Evolutionary conservation across 2,113 vertebrate genomes (phyloP).

Genomic region (Leiothrix lutea): DNA sequence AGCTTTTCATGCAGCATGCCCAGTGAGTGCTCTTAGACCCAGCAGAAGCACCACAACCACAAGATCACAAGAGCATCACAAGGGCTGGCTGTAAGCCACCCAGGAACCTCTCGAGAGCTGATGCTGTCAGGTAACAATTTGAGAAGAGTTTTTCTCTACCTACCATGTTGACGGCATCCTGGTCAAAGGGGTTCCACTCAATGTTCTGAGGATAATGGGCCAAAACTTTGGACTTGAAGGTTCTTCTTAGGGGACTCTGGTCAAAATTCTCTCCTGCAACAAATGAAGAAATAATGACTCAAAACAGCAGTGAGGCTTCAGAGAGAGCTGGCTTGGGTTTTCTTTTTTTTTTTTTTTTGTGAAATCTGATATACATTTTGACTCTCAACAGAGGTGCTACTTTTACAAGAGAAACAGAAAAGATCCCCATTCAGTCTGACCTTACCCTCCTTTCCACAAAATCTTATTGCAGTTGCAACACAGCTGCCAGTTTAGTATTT

Average conservation of each 20-base stretch:
- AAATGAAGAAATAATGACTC: constrained; percentile 23
- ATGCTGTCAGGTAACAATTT: background rate
- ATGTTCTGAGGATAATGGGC: constrained; percentile 94
- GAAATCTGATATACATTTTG: background rate
- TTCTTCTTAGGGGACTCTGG: constrained; percentile 92
- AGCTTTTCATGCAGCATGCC: background rate
- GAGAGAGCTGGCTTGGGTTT: background rate
- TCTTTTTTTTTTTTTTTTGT: background rate
- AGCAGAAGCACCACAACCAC: background rate
- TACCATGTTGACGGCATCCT: constrained; percentile 97
- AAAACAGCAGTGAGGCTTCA: background rate
- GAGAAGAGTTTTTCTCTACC: constrained; percentile 37
- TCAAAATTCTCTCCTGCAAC: constrained; percentile 92
- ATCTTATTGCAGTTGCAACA: background rate
- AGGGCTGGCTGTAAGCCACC: background rate
- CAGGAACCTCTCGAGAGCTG: rapidly evolving
- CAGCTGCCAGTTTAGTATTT: background rate
- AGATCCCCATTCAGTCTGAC: background rate
- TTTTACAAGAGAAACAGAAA: background rate
- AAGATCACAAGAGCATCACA: background rate
- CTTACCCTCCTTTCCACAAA: background rate
- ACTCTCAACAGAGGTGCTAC: background rate
- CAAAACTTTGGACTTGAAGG: constrained; percentile 96
- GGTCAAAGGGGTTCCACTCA: constrained; percentile 93
- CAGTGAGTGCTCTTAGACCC: background rate